Conservation (phyloP, 2,888 invertebrate species). For the Ramazzottius varieornatus region DNA sequence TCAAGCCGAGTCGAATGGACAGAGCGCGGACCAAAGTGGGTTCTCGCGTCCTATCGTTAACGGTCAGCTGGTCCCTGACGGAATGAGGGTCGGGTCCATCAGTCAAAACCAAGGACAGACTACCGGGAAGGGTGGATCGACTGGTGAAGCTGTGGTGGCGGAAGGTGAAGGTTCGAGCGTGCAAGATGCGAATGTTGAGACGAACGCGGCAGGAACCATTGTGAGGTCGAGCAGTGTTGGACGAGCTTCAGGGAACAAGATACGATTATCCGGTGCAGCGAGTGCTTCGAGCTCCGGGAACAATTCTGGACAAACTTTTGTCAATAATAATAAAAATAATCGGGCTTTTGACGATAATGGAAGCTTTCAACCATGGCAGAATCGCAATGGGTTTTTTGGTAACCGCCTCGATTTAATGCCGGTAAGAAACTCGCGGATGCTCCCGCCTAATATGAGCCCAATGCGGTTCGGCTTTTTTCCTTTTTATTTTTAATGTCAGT, state of each 20-base stretch:
- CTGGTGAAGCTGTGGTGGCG: neutral
- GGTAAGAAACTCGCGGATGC: too few species aligned
- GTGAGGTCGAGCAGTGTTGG: neutral
- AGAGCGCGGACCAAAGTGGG: neutral
- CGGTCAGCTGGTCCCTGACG: neutral
- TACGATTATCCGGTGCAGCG: neutral
- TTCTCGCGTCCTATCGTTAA: neutral
- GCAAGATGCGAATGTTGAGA: neutral
- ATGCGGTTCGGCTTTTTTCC: too few species aligned
- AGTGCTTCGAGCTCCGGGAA: neutral
- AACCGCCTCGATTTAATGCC: too few species aligned
- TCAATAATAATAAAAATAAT: too few species aligned
- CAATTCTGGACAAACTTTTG: neutral
- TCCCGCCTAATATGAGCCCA: too few species aligned
- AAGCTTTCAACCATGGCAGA: too few species aligned
- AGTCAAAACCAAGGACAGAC: neutral
- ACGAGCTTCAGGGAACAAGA: neutral
- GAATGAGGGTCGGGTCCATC: neutral
- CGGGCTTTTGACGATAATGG: too few species aligned
- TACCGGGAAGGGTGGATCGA: neutral
- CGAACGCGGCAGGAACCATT: neutral
- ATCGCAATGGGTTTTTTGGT: too few species aligned
- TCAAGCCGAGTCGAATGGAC: neutral
- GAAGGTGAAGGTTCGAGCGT: neutral
- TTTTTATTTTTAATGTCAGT: too few species aligned